phyloP scores from a whole-genome alignment of 2,113 vertebrate species.

The Periophthalmus modestus region DNA sequence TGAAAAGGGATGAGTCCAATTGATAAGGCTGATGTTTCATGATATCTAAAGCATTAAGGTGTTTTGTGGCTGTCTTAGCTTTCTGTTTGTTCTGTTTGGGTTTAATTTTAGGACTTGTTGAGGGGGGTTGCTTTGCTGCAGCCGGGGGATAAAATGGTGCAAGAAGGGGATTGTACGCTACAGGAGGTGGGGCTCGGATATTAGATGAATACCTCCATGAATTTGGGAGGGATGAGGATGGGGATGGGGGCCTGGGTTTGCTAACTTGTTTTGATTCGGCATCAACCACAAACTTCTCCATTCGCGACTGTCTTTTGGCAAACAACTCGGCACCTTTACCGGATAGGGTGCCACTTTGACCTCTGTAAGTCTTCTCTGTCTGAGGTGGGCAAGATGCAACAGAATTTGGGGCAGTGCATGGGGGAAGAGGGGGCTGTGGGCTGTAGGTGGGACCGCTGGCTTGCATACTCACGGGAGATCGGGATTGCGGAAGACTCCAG shows the following conservation, averaged over 20 bases:
- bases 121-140: conserved; percentile 79
- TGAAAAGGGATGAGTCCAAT: conserved; percentile 90
- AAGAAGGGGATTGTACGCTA: conserved; percentile 91
- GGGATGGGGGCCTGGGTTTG: conserved; percentile 81
- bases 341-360: conserved; percentile 80
- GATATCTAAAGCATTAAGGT: conserved; percentile 88
- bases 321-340: conserved; percentile 92
- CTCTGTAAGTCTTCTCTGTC: conserved; percentile 66
- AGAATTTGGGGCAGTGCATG: conserved; percentile 67
- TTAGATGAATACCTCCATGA: conserved; percentile 97
- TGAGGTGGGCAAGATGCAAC: conserved; percentile 77
- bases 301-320: conserved; percentile 90
- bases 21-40: conserved; percentile 97
- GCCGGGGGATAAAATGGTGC: conserved; percentile 87
- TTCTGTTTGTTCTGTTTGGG: conserved; percentile 74
- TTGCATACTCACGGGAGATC: conserved; percentile 69
- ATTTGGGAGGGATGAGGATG: conserved; percentile 87
- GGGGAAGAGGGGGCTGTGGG: conserved; percentile 64
- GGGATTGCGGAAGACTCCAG: conserved; percentile 63
- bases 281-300: conserved; percentile 95
- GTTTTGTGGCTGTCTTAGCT: conserved; percentile 81
- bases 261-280: conserved; percentile 87
- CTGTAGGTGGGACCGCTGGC: conserved; percentile 50
- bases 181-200: conserved; percentile 90
- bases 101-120: conserved; percentile 69